Evolutionary conservation across 2,113 vertebrate genomes (phyloP), one percentile per base, ranked within the genome.

Genomic region (Tyrannus savana): DNA sequence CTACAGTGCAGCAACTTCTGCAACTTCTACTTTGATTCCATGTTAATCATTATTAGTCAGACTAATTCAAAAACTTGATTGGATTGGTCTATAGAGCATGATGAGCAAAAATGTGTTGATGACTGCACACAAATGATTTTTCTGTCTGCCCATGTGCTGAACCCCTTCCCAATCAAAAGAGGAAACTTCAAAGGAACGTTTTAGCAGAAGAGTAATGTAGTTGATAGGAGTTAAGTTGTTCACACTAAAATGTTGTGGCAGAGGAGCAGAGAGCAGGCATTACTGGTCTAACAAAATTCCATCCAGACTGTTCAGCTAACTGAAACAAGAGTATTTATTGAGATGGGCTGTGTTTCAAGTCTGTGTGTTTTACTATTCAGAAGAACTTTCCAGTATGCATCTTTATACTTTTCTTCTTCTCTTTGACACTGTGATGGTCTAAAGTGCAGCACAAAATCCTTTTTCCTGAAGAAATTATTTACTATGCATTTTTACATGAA

Each of bases 401-500:
- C 25, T 82, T 68, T 33, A n/a, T 41, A 27, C 14, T 67, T 85
- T 68, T 37, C 19, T 89, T 69, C 55, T 84, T 87, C 78, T 64
- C 22, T 83, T 60, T 73, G 46, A 53, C 46, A 21, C 14, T 53
- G 9, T 55, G 53, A 52, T 66, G 46, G 28, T 69, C 27, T 87
- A 35, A 86, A 87, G 64, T 47, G 28, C 33, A 84, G 39, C 41
- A 86, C n/a, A 83, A 86, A 69, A 76, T 66, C 39, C 16, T 74
- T 80, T 83, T 94, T 87, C 59, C 50, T 59, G 44, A n/a, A 87
- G 23, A 93, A 94, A 74, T 47, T 3, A 73, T 93, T 95, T 90
- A 55, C 81, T 83, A n/a, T 44, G 33, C 44, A 60, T 84, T 91
- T 91, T 92, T 71, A 88, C 39, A 50, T 91, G 63, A 95, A 96